phyloP scores from a whole-genome alignment of 2,113 vertebrate genomes.

The Acrocephalus arundinaceus region DNA sequence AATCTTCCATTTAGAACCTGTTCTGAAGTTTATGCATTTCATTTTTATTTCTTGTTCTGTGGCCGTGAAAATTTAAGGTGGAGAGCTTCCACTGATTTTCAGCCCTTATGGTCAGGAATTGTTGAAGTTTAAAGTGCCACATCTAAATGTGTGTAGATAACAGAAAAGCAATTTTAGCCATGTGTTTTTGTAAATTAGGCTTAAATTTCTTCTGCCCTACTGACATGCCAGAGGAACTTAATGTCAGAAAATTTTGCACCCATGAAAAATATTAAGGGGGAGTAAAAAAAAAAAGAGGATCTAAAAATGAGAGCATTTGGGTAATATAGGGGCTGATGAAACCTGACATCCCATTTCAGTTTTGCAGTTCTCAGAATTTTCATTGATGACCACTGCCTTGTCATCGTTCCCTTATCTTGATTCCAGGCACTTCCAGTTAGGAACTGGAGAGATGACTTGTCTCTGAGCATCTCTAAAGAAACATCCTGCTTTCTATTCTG shows the following conservation, averaged over 20 bases:
- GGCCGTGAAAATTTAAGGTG: background rate
- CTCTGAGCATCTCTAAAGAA: background rate
- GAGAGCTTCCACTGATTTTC: background rate
- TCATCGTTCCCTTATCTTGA: background rate
- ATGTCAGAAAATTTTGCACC: background rate
- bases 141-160: background rate
- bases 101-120: background rate
- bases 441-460: background rate
- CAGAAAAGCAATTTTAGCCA: background rate
- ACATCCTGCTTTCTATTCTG: background rate
- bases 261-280: background rate
- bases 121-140: background rate
- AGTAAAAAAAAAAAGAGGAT: background rate
- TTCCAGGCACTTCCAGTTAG: background rate
- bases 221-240: background rate
- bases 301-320: background rate
- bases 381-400: background rate
- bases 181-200: background rate
- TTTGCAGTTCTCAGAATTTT: background rate
- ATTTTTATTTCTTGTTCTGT: background rate
- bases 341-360: background rate
- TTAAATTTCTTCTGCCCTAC: background rate
- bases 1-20: background rate
- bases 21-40: background rate
- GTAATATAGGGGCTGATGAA: background rate